Conservation (phyloP, 2,113 vertebrate species). For the Apteryx owenii region DNA sequence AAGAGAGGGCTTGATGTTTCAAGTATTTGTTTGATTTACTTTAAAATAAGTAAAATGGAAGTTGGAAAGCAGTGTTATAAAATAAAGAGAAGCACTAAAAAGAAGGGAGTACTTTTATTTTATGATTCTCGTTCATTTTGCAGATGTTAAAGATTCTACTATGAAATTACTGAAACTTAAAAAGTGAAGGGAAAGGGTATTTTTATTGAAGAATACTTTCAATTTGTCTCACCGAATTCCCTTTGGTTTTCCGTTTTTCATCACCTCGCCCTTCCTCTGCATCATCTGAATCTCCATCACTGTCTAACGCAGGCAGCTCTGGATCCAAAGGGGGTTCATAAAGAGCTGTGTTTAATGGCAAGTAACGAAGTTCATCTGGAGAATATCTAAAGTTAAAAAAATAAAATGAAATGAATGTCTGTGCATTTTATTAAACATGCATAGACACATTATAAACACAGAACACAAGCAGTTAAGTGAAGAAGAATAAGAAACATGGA, state of each 20-base stretch:
- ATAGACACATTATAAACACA: neutral
- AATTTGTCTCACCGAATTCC: constrained; percentile 78
- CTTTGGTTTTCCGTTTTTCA: constrained; percentile 88
- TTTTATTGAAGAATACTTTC: neutral
- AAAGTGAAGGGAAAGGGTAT: neutral
- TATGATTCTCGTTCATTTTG: neutral
- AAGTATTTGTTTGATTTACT: neutral
- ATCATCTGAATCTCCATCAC: constrained; percentile 95
- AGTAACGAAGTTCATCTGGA: constrained; percentile 94
- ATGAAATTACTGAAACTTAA: neutral
- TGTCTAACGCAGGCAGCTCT: constrained; percentile 91
- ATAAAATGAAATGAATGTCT: neutral
- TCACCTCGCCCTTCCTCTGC: constrained; percentile 87
- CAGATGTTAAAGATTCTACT: neutral
- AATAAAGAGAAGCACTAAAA: neutral
- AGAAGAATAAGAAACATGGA: neutral
- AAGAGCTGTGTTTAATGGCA: constrained; percentile 94
- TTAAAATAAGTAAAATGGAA: neutral
- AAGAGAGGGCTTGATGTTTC: neutral
- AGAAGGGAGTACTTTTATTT: neutral
- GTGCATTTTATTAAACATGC: neutral
- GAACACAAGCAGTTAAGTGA: neutral
- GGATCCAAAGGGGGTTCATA: constrained; percentile 97
- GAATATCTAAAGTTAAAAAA: constrained; percentile 85
- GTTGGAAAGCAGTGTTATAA: neutral